Evolutionary conservation across 2,888 invertebrate genomes (phyloP), one percentile per base, ranked within the genome.

Genomic region (Embidobia sp.): DNA sequence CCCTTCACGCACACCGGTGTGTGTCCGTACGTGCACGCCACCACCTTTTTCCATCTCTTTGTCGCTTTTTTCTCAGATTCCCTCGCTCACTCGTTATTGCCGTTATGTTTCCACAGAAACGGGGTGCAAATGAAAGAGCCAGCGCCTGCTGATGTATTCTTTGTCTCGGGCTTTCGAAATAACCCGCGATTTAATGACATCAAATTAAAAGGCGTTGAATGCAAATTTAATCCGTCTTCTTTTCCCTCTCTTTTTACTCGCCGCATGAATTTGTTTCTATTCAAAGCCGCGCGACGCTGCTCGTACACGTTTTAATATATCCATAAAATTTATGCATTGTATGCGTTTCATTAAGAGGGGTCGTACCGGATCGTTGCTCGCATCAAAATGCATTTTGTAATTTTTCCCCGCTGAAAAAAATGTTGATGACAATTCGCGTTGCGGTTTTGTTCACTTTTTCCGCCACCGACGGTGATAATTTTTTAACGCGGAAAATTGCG

Each of bases 171-270:
- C 66, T 72, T 72, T 64, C 64, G 70, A 72, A 77, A 77, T 72
- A 73, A 63, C 67, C 67, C 63, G 72, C 72, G 72, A 77, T 77
- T 77, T 77, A 77, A 77, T 72, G 77, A 73, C 77, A 77, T 77
- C 72, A 73, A 73, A 77, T 77, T 77, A 77, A 72, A 77, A 77
- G 72, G 63, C 63, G 72, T 67, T 67, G 67, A 72, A 77, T 77
- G 77, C 72, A 77, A 77, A 77, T 77, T 77, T 77, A 66, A 77
- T 77, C 61, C 72, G 51, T 57, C 67, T 72, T 51, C 66, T 72
- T 77, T 77, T 51, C 35, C 49, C 37, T 44, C 19, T 55, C 57
- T 29, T 26, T 49, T 35, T 19, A 31, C 51, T 53, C n/a, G n/a
- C n/a, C n/a, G 57, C 51, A 37, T 48, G 70, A 70, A 70, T 77